phyloP scores from a whole-genome alignment of 2,888 invertebrate genomes.

The Argyra leucocephala region DNA sequence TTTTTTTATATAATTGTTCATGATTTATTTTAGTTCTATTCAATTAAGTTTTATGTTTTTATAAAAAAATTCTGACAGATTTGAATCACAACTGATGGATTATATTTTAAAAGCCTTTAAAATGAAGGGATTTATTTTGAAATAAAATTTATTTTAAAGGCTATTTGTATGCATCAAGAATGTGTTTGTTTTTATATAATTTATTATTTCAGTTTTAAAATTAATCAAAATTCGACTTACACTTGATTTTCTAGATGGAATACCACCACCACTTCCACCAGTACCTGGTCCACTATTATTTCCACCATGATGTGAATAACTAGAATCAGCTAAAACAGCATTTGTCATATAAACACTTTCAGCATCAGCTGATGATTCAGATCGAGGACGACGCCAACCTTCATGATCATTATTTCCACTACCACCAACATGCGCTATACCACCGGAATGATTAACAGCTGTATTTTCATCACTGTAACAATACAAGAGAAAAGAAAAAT shows the following conservation, averaged over 20 bases:
- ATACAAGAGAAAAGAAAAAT: slow-evolving; percentile 10
- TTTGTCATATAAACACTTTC: slow-evolving; percentile 57
- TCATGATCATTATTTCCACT: slow-evolving; percentile 51
- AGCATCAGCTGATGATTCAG: slow-evolving; percentile 71
- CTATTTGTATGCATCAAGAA: no score
- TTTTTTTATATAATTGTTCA: not conserved
- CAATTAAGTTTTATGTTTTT: not conserved
- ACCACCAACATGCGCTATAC: slow-evolving; percentile 37
- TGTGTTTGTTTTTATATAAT: no score
- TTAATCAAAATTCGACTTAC: slow-evolving; percentile 31
- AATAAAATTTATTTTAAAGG: no score
- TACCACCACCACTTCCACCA: slow-evolving; percentile 24
- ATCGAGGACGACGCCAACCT: slow-evolving; percentile 61
- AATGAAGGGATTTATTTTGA: not conserved
- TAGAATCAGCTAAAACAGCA: slow-evolving; percentile 37
- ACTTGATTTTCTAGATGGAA: slow-evolving; percentile 43
- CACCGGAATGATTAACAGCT: slow-evolving; percentile 47
- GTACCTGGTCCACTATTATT: not conserved
- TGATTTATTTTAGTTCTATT: slow-evolving; percentile 2
- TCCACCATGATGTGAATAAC: slow-evolving; percentile 32
- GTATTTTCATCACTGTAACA: slow-evolving; percentile 68
- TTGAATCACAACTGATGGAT: not conserved
- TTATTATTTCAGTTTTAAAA: not conserved
- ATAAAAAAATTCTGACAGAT: not conserved
- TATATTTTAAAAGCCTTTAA: not conserved